Conservation (phyloP, 2,113 vertebrate genomes). For the Phasianus colchicus region DNA sequence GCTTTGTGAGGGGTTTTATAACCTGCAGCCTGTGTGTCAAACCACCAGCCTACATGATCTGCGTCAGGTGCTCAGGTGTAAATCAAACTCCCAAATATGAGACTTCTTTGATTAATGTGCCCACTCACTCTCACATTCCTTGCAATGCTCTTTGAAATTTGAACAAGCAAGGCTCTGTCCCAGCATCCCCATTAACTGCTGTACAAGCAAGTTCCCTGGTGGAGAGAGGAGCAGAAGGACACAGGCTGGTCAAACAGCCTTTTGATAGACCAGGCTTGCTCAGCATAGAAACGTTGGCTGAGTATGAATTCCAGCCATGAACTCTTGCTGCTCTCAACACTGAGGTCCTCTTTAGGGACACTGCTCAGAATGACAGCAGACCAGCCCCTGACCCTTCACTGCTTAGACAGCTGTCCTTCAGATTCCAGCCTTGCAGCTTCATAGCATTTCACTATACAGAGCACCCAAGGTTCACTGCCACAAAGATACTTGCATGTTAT, state of each 20-base stretch:
- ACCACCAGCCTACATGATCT: background rate
- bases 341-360: background rate
- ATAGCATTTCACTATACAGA: background rate
- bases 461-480: background rate
- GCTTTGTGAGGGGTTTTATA: slow-evolving; percentile 7
- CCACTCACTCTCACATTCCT: slow-evolving; percentile 51
- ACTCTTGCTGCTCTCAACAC: background rate
- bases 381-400: background rate
- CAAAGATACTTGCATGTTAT: background rate
- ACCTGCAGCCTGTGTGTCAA: background rate
- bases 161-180: slow-evolving; percentile 59
- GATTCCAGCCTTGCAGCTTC: background rate
- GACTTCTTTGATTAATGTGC: slow-evolving; percentile 41
- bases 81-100: slow-evolving; percentile 37
- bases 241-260: slow-evolving; percentile 23
- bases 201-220: background rate
- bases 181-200: slow-evolving; percentile 1
- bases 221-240: slow-evolving; percentile 44
- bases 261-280: slow-evolving; percentile 16
- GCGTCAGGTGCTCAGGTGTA: background rate
- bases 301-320: background rate
- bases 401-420: background rate
- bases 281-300: slow-evolving; percentile 5
- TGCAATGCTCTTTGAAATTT: slow-evolving; percentile 29
- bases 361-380: background rate